Conservation (phyloP, 2,113 vertebrate genomes). For the Neogobius melanostomus region DNA sequence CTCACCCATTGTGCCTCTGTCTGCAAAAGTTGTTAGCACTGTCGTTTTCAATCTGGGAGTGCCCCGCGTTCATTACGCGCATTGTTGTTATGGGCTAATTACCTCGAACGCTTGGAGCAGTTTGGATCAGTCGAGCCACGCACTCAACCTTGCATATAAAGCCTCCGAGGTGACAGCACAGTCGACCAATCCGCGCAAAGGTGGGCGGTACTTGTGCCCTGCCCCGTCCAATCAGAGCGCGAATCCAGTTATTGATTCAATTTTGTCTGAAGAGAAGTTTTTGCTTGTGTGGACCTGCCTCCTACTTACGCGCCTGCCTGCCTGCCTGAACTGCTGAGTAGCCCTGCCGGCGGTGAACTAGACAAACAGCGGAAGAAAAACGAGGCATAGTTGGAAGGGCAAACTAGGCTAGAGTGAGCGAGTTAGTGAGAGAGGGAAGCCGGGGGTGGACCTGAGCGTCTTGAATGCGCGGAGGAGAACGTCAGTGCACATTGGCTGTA, state of each 20-base stretch:
- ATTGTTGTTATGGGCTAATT: not conserved
- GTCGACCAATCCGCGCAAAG: conserved; percentile 53
- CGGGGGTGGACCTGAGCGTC: conserved; percentile 65
- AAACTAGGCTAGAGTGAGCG: conserved; percentile 14
- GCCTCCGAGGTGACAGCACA: conserved; percentile 39
- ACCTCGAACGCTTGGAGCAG: conserved; percentile 25
- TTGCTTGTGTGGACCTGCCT: conserved; percentile 66
- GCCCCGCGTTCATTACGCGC: conserved; percentile 1
- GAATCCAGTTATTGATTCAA: conserved; percentile 48
- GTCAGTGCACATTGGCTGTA: not conserved
- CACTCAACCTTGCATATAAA: conserved; percentile 52
- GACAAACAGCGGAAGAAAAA: conserved; percentile 43
- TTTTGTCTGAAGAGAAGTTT: conserved; percentile 72
- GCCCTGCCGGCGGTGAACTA: conserved; percentile 33
- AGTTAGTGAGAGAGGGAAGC: conserved; percentile 32
- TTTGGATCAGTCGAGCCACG: conserved; percentile 31
- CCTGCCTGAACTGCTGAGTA: conserved; percentile 22
- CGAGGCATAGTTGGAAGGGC: conserved; percentile 28
- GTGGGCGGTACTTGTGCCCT: conserved; percentile 35
- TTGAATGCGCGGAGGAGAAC: conserved; percentile 64
- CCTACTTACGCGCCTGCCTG: conserved; percentile 24
- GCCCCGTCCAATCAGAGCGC: conserved; percentile 63
- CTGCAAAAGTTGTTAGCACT: not conserved
- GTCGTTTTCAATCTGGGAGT: not conserved
- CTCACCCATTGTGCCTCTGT: too few relatives aligned